Conservation (phyloP, 2,888 invertebrate genomes). For the Brachypalpus laphriformis region DNA sequence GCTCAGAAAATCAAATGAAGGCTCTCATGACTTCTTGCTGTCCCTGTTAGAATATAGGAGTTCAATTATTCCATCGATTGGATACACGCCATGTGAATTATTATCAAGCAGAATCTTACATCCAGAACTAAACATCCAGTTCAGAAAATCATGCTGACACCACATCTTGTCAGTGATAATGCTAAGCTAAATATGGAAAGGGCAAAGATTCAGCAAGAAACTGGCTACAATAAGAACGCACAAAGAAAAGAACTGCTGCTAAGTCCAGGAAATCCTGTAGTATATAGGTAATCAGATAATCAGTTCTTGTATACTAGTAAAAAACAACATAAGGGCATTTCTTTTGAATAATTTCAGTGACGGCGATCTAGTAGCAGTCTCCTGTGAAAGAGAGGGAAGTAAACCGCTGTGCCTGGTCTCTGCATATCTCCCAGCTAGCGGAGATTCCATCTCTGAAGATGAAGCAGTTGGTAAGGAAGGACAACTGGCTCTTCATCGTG, state of each 20-base stretch:
- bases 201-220: background rate
- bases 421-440: too few relatives aligned
- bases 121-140: background rate
- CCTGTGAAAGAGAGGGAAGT: too few relatives aligned
- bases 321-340: too few relatives aligned
- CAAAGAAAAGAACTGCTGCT: background rate
- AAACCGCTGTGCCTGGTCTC: too few relatives aligned
- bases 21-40: background rate
- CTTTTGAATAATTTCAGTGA: too few relatives aligned
- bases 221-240: background rate
- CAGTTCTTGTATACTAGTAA: too few relatives aligned
- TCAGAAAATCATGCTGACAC: background rate
- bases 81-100: background rate
- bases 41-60: background rate
- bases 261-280: background rate
- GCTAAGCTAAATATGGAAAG: background rate
- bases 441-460: too few relatives aligned
- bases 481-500: too few relatives aligned
- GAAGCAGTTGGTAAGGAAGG: too few relatives aligned
- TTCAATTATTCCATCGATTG: background rate
- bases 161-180: background rate
- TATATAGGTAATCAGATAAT: constrained; percentile 6
- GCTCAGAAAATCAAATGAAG: background rate
- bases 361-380: too few relatives aligned
- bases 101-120: background rate